Evolutionary conservation across 1,140 invertebrate species (phyloP).

Genomic region (Drosophila tani): DNA sequence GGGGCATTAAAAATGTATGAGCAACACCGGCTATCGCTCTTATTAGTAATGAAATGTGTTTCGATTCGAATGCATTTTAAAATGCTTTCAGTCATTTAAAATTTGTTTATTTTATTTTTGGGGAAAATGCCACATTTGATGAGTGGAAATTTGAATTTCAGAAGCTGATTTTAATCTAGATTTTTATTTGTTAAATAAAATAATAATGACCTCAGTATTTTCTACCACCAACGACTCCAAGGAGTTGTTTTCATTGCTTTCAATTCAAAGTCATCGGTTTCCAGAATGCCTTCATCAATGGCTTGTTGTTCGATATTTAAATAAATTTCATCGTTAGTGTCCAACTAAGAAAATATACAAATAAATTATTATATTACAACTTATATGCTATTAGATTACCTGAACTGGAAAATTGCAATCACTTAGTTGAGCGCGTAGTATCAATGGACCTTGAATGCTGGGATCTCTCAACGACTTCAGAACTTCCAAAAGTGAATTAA

Average conservation of each 20-base stretch:
- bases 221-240: slow-evolving; percentile 8
- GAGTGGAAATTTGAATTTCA: background rate
- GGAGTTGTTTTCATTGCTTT: background rate
- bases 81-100: slow-evolving; percentile 32
- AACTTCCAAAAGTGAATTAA: background rate
- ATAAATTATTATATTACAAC: too few species aligned
- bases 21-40: slow-evolving; percentile 49
- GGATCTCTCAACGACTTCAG: background rate
- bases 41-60: slow-evolving; percentile 71
- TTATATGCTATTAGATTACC: background rate
- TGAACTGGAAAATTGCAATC: background rate
- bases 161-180: too few species aligned
- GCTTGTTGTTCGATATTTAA: background rate
- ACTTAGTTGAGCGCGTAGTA: too few species aligned
- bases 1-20: slow-evolving; percentile 74
- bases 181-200: too few species aligned
- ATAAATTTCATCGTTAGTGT: background rate
- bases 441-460: background rate
- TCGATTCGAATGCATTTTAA: slow-evolving; percentile 63
- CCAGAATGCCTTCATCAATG: background rate
- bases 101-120: slow-evolving; percentile 9
- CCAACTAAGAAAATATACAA: background rate
- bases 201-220: too few species aligned
- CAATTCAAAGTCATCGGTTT: background rate
- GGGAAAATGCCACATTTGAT: slow-evolving; percentile 16